Evolutionary conservation across 2,888 invertebrate genomes (phyloP).

Genomic region (Eristalinus sepulchralis): DNA sequence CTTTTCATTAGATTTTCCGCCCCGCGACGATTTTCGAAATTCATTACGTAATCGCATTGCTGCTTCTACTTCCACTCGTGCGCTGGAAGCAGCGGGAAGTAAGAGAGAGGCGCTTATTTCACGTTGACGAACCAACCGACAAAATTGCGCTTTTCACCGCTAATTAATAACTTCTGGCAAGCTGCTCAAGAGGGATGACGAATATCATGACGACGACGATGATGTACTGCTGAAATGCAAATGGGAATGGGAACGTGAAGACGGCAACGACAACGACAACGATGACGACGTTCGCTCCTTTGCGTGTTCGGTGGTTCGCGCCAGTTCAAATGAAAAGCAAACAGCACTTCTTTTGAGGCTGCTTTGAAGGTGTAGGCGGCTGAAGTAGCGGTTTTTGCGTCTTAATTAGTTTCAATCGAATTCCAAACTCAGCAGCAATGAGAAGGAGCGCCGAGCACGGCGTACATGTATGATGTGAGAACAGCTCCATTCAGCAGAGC

Average conservation of each 20-base stretch:
- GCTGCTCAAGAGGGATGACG: conserved; percentile 54
- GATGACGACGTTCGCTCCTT: conserved; percentile 34
- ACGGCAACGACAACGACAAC: conserved; percentile 14
- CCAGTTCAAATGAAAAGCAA: conserved; percentile 65
- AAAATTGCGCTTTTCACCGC: conserved; percentile 69
- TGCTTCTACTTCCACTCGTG: not conserved
- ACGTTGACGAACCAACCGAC: conserved; percentile 65
- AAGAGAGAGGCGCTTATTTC: conserved; percentile 34
- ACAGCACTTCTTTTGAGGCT: conserved; percentile 63
- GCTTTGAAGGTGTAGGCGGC: conserved; percentile 38
- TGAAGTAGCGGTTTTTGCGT: conserved; percentile 64
- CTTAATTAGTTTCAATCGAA: conserved; percentile 69
- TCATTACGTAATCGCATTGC: conserved; percentile 61
- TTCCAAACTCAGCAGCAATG: conserved; percentile 7
- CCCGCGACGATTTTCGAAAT: conserved; percentile 60
- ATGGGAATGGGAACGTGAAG: conserved; percentile 19
- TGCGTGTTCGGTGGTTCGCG: conserved; percentile 58
- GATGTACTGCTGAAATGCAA: not conserved
- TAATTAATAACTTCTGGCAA: conserved; percentile 68
- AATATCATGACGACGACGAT: conserved; percentile 6
- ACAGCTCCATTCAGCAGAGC: conserved; percentile 29
- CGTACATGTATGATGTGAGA: not conserved
- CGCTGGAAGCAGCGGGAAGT: not conserved
- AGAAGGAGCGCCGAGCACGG: not conserved
- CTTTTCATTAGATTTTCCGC: conserved; percentile 62